Conservation (phyloP, 2,888 invertebrate species). For the Rhingia campestris region DNA sequence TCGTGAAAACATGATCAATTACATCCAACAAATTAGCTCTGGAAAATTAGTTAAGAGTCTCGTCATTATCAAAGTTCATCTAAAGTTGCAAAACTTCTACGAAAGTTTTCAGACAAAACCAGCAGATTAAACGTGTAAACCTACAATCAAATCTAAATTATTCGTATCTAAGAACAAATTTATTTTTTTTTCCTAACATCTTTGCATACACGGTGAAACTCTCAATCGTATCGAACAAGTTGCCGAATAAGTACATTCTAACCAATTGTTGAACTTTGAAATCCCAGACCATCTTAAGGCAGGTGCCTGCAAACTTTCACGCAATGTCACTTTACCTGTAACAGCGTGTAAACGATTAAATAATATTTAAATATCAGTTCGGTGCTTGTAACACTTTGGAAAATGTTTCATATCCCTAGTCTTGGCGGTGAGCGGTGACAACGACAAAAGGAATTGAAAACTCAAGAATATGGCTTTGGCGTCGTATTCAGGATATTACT, state of each 20-base stretch:
- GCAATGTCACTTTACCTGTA: conserved; percentile 29
- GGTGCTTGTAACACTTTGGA: conserved; percentile 35
- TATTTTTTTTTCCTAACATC: neutral
- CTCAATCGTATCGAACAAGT: neutral
- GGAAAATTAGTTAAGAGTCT: too few species aligned
- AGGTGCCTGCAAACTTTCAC: conserved; percentile 40
- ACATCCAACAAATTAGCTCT: too few species aligned
- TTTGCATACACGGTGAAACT: neutral
- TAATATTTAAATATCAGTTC: conserved; percentile 55
- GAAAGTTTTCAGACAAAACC: conserved; percentile 33
- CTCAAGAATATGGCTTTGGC: neutral
- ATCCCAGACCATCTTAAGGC: conserved; percentile 5
- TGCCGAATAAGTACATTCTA: neutral
- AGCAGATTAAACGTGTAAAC: conserved; percentile 18
- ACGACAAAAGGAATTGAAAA: conserved; percentile 1
- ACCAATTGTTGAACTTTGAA: conserved; percentile 31
- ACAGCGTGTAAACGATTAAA: conserved; percentile 50
- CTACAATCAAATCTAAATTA: conserved; percentile 36
- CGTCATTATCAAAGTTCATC: too few species aligned
- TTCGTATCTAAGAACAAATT: conserved; percentile 3
- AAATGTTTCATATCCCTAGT: neutral
- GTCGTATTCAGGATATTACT: neutral
- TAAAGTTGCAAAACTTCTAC: neutral
- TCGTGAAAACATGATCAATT: too few species aligned
- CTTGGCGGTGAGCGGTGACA: neutral